Base-by-base conservation (phyloP, 2,113 vertebrate genomes). In the Gallinago media region DNA sequence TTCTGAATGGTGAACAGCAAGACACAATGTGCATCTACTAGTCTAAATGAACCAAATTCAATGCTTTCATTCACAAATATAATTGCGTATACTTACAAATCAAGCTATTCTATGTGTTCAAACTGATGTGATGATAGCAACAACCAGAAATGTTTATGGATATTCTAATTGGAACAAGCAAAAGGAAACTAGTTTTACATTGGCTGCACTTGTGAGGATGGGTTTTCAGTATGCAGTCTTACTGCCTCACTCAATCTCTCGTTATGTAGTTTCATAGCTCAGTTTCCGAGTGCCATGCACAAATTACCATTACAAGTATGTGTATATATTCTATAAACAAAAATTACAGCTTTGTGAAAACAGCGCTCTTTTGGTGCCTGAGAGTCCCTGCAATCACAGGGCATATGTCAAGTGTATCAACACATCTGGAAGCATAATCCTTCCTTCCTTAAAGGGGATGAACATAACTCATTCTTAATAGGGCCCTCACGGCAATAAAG, bases 401-500 rank as follows among this genome's bases (percentile, higher is more conserved):
- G 75, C 86, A 85, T 88, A 92, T 95, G 94, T 96, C 94, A 95
- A 95, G 82, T 88, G 74, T 85, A 91, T 78, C 94, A 76, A 65
- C 91, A 94, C 67, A 94, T 96, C 95, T 96, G 95, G 89, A 97
- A 79, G 54, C 81, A 83, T 50, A 94, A 94, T 86, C 82, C 52
- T 94, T 90, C 38, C 77, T 92, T 86, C 56, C 92, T 96, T 94
- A 89, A 89, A 94, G 67, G 49, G 50, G 63, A 81, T 72, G 50
- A 95, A 77, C 26, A 62, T 94, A 77, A 93, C 79, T 97, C 89
- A 94, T 93, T 95, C 94, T 91, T 96, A 97, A 97, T 94, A 87
- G 79, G 78, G 50, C 88, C 87, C 87, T 89, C 40, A 86, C 1
- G 70, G 94, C 94, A 96, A 93, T 96, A 96, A 96, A 96, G 88